Evolutionary conservation across 2,113 vertebrate species (phyloP).

Genomic region (Mellivora capensis): DNA sequence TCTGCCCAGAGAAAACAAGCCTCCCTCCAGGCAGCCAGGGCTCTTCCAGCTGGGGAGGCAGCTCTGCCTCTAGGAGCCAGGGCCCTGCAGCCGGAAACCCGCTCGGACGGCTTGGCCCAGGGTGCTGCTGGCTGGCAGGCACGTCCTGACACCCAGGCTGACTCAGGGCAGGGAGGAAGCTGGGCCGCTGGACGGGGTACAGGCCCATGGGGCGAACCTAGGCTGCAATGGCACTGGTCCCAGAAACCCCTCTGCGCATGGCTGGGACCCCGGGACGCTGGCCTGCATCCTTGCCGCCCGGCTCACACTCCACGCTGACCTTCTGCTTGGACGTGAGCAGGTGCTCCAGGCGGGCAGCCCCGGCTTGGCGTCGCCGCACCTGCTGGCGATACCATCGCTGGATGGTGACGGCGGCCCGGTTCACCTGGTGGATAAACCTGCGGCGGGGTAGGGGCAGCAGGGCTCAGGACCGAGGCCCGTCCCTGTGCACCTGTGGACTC

Average conservation of each 20-base stretch:
- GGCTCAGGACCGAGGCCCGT: neutral
- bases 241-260: rapidly evolving
- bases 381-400: constrained; percentile 94
- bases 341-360: constrained; percentile 75
- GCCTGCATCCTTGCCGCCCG: rapidly evolving
- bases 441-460: neutral
- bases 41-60: rapidly evolving
- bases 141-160: neutral
- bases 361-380: constrained; percentile 64
- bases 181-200: rapidly evolving
- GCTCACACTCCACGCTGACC: constrained; percentile 76
- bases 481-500: rapidly evolving
- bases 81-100: neutral
- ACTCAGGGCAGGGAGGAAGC: neutral
- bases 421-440: constrained; percentile 95
- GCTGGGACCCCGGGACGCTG: neutral
- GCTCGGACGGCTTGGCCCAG: neutral
- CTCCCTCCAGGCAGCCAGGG: rapidly evolving
- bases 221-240: neutral
- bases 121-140: rapidly evolving
- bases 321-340: constrained; percentile 84
- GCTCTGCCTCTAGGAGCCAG: rapidly evolving
- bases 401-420: constrained; percentile 90
- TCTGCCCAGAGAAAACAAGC: neutral
- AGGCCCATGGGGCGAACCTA: rapidly evolving